Percentiles rank a stretch among this genome's conserved stretches.
phyloP scores from a whole-genome alignment of 2,888 invertebrate species.

The Nineta flava region DNA sequence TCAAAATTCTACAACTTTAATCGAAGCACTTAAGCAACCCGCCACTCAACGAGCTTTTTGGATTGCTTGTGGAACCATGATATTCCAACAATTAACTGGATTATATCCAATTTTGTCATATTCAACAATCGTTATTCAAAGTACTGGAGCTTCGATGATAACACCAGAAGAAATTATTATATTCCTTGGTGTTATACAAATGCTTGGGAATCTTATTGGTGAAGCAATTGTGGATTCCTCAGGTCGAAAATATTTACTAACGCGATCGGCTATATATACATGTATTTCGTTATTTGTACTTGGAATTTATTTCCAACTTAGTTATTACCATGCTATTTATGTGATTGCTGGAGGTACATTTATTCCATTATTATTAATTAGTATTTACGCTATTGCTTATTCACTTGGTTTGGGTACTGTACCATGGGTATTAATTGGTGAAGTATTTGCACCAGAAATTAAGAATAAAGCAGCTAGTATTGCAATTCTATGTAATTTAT shows the following conservation, averaged over 20 bases:
- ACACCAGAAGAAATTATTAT: conserved; percentile 33
- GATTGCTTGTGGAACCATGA: conserved; percentile 42
- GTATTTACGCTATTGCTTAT: conserved; percentile 59
- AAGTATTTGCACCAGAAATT: conserved; percentile 60
- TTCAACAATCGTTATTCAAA: conserved; percentile 36
- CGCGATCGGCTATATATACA: conserved; percentile 51
- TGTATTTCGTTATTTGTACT: conserved; percentile 45
- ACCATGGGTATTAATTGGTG: conserved; percentile 63
- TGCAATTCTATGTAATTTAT: conserved; percentile 61
- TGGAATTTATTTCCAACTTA: conserved; percentile 44
- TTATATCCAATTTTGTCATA: conserved; percentile 44
- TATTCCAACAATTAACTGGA: conserved; percentile 46
- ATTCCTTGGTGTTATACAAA: conserved; percentile 49
- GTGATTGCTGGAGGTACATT: conserved; percentile 39
- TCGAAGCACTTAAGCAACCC: conserved; percentile 37
- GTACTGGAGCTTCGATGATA: conserved; percentile 26
- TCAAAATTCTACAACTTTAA: conserved; percentile 36
- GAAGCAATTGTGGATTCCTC: conserved; percentile 59
- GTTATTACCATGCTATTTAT: conserved; percentile 9
- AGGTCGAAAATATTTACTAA: conserved; percentile 56
- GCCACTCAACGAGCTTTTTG: conserved; percentile 38
- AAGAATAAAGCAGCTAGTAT: conserved; percentile 58
- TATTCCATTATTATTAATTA: conserved; percentile 53
- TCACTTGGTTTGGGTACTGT: conserved; percentile 69
- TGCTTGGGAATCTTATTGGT: conserved; percentile 51